Evolutionary conservation across 2,113 vertebrate species (phyloP).

Genomic region (Tetrao urogallus): DNA sequence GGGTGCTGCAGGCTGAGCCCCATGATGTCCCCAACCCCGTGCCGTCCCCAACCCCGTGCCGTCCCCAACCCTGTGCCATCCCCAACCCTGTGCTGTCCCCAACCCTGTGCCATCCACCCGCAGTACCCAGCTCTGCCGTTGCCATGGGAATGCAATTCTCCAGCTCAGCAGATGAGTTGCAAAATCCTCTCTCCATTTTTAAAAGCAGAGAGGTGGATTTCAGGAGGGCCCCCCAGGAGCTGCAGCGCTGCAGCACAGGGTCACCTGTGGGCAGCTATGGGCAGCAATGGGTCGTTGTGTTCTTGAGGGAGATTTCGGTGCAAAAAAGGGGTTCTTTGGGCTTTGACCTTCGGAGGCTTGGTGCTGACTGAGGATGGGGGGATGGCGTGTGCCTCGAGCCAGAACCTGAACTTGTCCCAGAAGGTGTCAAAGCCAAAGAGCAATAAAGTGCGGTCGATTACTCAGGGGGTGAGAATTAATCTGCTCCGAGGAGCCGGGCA

Average conservation of each 20-base stretch:
- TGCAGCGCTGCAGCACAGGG: background rate
- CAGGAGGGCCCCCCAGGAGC: background rate
- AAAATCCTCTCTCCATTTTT: background rate
- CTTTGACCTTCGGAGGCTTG: background rate
- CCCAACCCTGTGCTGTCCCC: background rate
- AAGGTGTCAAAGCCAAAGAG: background rate
- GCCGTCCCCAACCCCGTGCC: background rate
- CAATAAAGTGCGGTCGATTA: background rate
- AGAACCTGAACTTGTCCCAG: background rate
- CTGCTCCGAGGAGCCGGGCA: background rate
- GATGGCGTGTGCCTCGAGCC: background rate
- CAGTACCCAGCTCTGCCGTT: background rate
- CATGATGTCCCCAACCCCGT: background rate
- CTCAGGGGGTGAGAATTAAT: background rate
- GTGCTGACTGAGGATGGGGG: background rate
- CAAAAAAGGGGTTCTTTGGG: fast-evolving
- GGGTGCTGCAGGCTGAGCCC: background rate
- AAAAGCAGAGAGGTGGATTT: background rate
- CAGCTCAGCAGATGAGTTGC: background rate
- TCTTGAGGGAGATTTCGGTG: background rate
- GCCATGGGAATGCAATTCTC: conserved; percentile 27
- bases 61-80: background rate
- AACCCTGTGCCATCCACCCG: background rate
- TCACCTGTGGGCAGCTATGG: fast-evolving
- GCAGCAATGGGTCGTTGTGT: fast-evolving